phyloP scores from a whole-genome alignment of 2,113 vertebrate species.

The Hylia prasina region DNA sequence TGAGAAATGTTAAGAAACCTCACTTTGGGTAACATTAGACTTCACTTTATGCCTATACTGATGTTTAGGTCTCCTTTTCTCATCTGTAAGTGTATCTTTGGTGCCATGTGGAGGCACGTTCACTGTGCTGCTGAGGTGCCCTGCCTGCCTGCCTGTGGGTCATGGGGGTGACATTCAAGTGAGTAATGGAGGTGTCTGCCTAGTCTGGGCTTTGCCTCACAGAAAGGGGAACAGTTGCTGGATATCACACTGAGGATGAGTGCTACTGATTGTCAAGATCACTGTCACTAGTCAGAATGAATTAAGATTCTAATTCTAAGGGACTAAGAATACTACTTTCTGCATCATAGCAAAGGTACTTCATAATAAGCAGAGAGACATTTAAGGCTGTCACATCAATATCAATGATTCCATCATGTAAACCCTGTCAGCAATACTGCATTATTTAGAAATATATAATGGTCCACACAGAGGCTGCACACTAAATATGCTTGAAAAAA shows the following conservation, averaged over 20 bases:
- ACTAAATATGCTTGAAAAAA: not conserved
- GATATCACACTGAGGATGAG: not conserved
- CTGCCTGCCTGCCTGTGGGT: not conserved
- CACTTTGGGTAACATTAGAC: not conserved
- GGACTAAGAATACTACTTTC: not conserved
- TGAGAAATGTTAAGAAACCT: not conserved
- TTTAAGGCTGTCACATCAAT: slow-evolving; percentile 29
- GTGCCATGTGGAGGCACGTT: not conserved
- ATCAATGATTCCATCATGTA: not conserved
- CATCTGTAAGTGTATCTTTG: accelerated
- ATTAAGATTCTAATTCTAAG: not conserved
- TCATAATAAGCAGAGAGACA: slow-evolving; percentile 24
- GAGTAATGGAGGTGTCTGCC: not conserved
- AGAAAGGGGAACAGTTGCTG: not conserved
- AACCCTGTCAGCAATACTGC: not conserved
- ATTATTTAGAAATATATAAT: slow-evolving; percentile 33
- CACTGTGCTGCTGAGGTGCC: accelerated
- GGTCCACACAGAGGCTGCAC: not conserved
- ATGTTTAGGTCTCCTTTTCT: not conserved
- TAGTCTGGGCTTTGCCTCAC: not conserved
- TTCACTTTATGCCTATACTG: not conserved
- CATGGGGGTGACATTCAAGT: not conserved
- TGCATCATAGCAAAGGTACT: not conserved
- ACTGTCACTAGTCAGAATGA: not conserved
- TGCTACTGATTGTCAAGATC: not conserved